Evolutionary conservation across 2,113 vertebrate genomes (phyloP), one percentile per base, ranked within the genome.

Genomic region (Meles meles): DNA sequence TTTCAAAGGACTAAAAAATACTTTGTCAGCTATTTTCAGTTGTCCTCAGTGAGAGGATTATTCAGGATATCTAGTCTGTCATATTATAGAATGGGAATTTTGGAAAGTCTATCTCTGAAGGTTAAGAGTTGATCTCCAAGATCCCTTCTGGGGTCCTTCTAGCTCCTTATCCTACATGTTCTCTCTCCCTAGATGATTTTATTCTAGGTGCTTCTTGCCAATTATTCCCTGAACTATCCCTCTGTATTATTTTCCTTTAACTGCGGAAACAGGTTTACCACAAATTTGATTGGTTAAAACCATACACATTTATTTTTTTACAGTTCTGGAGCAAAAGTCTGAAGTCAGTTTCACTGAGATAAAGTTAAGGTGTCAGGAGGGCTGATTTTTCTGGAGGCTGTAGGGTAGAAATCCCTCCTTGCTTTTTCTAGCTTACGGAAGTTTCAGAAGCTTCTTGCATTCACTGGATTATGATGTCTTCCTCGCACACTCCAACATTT

Each of bases 1-100:
- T 84, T 88, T 95, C 39, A 84, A 84, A 93, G 91, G 44, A 94
- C 80, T 92, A 47, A 69, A 95, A 95, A 82, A 74, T 69, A 63
- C 15, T 79, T 89, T 65, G 52, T 80, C 34, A 76, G 39, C 47
- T 57, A 74, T 80, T 74, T 97, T 91, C 67, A 83, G 63, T 92
- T 88, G 44, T 44, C 88, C 74, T 96, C 88, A 69, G n/a, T 89
- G 72, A 81, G 21, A 92, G 31, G 37, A 92, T 67, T 55, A 65
- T 86, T 91, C 52, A 71, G 25, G 49, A 55, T 84, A 79, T 37
- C 57, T 82, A 49, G 7, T 86, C 27, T 74, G 37, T 63, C 42
- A 11, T 87, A 42, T 11, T 61, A 25, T 65, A 77, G 74, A 47
- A 77, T 52, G 18, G 65, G 69, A 82, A 77, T n/a, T 18, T 77